Conservation (phyloP, 2,888 invertebrate genomes). For the Mylabris sibirica region DNA sequence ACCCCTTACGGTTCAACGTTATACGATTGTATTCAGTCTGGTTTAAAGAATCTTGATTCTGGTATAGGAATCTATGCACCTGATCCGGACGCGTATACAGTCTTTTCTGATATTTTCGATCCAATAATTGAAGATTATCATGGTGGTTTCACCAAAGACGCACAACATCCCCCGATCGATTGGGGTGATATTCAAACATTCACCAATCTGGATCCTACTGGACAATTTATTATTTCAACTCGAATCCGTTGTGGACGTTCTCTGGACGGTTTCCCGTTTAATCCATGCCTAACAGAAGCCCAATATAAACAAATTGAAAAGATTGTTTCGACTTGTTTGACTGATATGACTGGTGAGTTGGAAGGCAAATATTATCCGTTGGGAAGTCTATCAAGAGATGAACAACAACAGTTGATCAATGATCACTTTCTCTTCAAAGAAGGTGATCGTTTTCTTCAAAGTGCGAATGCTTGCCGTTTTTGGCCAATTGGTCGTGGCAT, state of each 20-base stretch:
- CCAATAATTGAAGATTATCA: constrained; percentile 76
- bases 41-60: constrained; percentile 72
- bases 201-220: constrained; percentile 68
- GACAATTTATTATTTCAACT: constrained; percentile 70
- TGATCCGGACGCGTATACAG: constrained; percentile 72
- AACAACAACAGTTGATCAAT: constrained; percentile 93
- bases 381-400: constrained; percentile 90
- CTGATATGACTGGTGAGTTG: constrained; percentile 68
- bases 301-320: constrained; percentile 71
- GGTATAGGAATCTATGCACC: constrained; percentile 73
- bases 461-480: constrained; percentile 91
- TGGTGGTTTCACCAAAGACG: constrained; percentile 65
- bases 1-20: constrained; percentile 69
- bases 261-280: constrained; percentile 70
- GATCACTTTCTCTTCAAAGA: constrained; percentile 98
- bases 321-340: constrained; percentile 59
- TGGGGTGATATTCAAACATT: constrained; percentile 67
- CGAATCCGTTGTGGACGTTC: constrained; percentile 73
- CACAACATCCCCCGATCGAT: constrained; percentile 68
- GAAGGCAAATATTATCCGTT: constrained; percentile 93
- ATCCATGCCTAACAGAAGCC: constrained; percentile 70
- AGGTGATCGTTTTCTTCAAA: constrained; percentile 87
- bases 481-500: constrained; percentile 96
- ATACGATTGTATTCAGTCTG: constrained; percentile 72
- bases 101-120: constrained; percentile 72